Conservation (phyloP, 2,888 invertebrate species). For the Xestoiulus laeticollis region DNA sequence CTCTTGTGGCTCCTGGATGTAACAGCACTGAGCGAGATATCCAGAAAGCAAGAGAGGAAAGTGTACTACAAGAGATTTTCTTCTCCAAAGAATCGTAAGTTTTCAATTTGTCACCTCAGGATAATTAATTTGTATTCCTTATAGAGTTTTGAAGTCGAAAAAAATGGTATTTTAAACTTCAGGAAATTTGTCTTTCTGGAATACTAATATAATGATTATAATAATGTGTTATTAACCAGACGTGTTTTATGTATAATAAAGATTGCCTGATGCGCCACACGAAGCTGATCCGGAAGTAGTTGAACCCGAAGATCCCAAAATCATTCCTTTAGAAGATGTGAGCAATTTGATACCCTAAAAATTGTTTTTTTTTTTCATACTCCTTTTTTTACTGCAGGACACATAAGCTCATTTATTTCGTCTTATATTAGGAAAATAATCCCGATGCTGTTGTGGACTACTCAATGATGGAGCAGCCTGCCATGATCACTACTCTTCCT, state of each 20-base stretch:
- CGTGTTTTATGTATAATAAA: constrained; percentile 58
- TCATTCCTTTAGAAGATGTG: constrained; percentile 88
- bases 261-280: constrained; percentile 83
- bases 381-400: too few relatives aligned
- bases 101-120: constrained; percentile 47
- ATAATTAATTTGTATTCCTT: too few relatives aligned
- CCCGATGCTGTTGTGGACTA: constrained; percentile 57
- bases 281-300: constrained; percentile 89
- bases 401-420: constrained; percentile 31
- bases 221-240: constrained; percentile 29
- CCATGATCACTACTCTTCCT: constrained; percentile 56
- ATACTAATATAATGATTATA: background rate
- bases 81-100: constrained; percentile 61
- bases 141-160: too few relatives aligned
- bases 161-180: too few relatives aligned
- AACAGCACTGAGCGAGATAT: constrained; percentile 87
- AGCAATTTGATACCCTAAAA: constrained; percentile 64
- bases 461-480: constrained; percentile 56
- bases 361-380: background rate
- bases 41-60: constrained; percentile 86
- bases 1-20: constrained; percentile 62
- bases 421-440: constrained; percentile 58
- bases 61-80: constrained; percentile 71
- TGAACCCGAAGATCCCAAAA: constrained; percentile 77
- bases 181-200: too few relatives aligned